These are phyloP conservation scores for Odobenus rosmarus DNA, from an alignment of 2,113 vertebrate species.

Conservation along the genomic window DNA sequence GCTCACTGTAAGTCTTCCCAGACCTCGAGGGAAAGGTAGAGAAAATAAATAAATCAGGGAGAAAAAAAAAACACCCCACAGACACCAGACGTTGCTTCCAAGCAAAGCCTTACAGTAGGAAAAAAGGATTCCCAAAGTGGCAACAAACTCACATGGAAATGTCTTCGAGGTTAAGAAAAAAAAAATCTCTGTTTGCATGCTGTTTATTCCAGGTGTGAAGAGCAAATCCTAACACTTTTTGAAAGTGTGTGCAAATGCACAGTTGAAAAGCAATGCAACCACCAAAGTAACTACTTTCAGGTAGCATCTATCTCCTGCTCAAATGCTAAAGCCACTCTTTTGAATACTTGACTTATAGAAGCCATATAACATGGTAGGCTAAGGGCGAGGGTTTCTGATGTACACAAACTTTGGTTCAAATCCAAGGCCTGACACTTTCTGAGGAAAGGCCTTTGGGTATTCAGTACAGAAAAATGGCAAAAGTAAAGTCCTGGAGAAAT, in stretches of 20 bases:
- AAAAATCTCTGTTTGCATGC: neutral
- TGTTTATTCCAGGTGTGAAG: conserved; percentile 46
- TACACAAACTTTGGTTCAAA: neutral
- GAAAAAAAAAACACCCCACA: neutral
- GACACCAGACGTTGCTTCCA: conserved; percentile 44
- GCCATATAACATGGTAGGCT: neutral
- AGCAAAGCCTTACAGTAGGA: conserved; percentile 10
- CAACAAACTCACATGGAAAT: conserved; percentile 8
- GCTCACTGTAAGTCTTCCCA: neutral
- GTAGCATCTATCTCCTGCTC: neutral
- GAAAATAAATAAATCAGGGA: conserved; percentile 20
- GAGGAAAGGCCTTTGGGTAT: neutral
- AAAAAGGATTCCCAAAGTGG: conserved; percentile 18
- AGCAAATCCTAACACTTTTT: conserved; percentile 21
- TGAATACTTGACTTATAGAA: neutral
- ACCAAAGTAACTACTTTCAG: neutral
- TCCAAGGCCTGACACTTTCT: neutral
- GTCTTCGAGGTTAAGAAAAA: neutral
- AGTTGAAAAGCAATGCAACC: neutral
- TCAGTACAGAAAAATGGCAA: neutral
- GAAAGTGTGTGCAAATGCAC: neutral
- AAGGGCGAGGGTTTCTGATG: neutral
- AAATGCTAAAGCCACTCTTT: neutral
- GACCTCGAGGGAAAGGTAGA: conserved; percentile 17
- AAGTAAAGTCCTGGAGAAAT: neutral